Conservation (phyloP, 2,797 vertebrate genomes). For the Pseudochirops corinnae region DNA sequence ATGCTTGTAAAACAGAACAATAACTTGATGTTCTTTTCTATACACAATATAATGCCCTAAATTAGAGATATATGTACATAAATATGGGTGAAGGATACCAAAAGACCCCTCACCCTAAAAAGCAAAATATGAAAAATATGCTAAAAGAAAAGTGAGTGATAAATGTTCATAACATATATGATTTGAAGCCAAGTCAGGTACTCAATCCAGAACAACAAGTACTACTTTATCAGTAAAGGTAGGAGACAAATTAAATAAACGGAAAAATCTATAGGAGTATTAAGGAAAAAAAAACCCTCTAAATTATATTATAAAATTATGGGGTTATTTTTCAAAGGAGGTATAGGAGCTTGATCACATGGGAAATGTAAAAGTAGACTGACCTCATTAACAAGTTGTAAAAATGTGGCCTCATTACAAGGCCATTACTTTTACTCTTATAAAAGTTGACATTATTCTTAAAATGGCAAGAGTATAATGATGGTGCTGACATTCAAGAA, state of each 20-base stretch:
- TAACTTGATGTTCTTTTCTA: not conserved
- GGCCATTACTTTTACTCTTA: slow-evolving; percentile 19
- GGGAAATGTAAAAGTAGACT: not conserved
- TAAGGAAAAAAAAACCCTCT: not conserved
- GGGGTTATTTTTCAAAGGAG: not conserved
- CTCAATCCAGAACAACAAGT: not conserved
- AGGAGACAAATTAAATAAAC: not conserved
- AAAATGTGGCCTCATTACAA: not conserved
- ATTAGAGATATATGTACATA: not conserved
- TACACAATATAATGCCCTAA: not conserved
- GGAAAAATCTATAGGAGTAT: not conserved
- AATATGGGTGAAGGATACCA: not conserved
- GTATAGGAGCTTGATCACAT: not conserved
- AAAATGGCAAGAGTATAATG: slow-evolving; percentile 49
- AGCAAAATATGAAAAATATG: not conserved
- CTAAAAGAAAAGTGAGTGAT: not conserved
- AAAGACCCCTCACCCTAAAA: not conserved
- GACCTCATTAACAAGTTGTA: slow-evolving; percentile 6
- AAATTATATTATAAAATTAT: not conserved
- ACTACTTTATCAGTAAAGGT: not conserved
- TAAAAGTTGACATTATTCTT: slow-evolving; percentile 43
- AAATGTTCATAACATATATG: not conserved
- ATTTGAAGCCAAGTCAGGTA: not conserved
- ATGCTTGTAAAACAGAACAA: not conserved
- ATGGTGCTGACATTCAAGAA: slow-evolving; percentile 10